phyloP scores from a whole-genome alignment of 1,140 invertebrate species.

The Cyphomyrmex costatus region DNA sequence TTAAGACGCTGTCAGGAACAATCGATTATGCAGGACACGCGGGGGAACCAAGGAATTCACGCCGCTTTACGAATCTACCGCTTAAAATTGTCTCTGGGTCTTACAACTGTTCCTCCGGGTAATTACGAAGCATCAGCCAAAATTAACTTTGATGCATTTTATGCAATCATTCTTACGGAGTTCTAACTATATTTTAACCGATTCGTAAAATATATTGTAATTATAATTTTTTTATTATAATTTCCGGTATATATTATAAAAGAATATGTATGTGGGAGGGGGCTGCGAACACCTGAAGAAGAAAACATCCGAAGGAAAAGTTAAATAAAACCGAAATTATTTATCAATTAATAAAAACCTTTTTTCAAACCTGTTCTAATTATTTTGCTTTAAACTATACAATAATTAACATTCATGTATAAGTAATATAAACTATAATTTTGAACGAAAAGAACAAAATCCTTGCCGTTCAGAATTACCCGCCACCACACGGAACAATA shows the following conservation, averaged over 20 bases:
- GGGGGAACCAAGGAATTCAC: not conserved
- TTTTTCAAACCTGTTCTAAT: no score
- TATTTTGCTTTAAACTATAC: no score
- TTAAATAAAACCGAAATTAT: no score
- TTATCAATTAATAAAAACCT: no score
- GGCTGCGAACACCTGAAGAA: no score
- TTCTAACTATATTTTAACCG: constrained; percentile 7
- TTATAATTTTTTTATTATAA: constrained; percentile 2
- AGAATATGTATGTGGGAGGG: no score
- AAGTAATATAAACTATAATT: no score
- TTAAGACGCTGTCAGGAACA: constrained; percentile 40
- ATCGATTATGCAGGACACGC: constrained; percentile 43
- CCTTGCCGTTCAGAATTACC: no score
- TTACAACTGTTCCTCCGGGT: not conserved
- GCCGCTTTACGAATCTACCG: not conserved
- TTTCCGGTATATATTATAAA: not conserved
- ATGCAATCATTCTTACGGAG: not conserved
- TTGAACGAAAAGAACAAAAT: no score
- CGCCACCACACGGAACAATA: no score
- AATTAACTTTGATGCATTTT: not conserved
- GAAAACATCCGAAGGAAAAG: no score
- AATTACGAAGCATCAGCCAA: constrained; percentile 7
- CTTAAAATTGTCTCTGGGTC: not conserved
- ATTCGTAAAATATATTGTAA: not conserved
- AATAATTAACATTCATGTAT: no score